These are phyloP conservation scores for Uromys caudimaculatus DNA, from an alignment of 2,797 vertebrate species.

Conservation along the genomic window DNA sequence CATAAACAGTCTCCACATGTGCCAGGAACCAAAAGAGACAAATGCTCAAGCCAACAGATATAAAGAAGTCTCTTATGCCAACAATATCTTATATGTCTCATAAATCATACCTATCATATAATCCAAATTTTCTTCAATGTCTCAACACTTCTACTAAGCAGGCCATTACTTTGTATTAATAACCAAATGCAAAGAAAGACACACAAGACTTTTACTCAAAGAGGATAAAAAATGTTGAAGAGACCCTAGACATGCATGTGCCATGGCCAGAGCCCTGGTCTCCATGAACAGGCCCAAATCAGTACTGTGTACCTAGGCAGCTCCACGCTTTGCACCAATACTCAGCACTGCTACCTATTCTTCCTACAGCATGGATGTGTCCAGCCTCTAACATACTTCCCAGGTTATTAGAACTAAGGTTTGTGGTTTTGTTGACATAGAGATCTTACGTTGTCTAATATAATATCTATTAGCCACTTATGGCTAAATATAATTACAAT, in stretches of 20 bases:
- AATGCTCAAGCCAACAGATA: constrained; percentile 37
- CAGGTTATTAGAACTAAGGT: constrained; percentile 37
- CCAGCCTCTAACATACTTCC: background rate
- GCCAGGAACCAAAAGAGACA: constrained; percentile 12
- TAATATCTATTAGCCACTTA: background rate
- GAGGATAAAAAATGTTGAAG: constrained; percentile 38
- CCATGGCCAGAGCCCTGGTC: background rate
- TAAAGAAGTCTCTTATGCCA: constrained; percentile 49
- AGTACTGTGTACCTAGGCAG: background rate
- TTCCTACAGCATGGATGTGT: constrained; percentile 9
- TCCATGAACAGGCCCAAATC: background rate
- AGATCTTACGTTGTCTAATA: background rate
- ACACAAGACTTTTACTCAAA: constrained; percentile 44
- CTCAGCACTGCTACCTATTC: background rate
- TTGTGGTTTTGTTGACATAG: constrained; percentile 33
- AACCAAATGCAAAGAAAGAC: constrained; percentile 55
- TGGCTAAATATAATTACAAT: constrained; percentile 14
- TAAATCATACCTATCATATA: constrained; percentile 7
- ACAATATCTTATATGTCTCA: constrained; percentile 36
- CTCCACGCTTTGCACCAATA: background rate
- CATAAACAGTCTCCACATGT: constrained; percentile 27
- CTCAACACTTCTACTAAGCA: background rate
- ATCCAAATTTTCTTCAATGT: constrained; percentile 32
- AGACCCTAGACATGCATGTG: background rate
- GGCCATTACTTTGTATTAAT: constrained; percentile 25